Base-by-base conservation (phyloP, 2,113 vertebrate species). In the Oreochromis niloticus region DNA sequence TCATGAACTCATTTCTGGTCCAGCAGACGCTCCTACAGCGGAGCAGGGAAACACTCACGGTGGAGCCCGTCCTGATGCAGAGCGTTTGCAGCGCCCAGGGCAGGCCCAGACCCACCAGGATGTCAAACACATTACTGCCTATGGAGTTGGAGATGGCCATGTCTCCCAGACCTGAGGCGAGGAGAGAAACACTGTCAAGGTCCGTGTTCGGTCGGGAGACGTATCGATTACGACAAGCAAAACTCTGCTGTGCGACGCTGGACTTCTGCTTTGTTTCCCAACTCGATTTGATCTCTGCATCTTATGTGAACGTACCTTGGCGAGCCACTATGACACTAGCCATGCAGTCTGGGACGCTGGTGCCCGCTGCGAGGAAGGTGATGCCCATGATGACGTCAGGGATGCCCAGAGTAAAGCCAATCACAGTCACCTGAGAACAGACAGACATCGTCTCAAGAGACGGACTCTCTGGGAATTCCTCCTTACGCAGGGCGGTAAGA, bases 71-170 rank as follows among this genome's bases (percentile, higher is more conserved):
- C 97, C 6, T 1, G 88, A 99, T 97, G 91, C 97, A 97, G 84
- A 99, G 96, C 2, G 98, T 99, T 90, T 99, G 98, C 83, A 99
- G 92, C 3, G 96, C 92, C 98, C 98, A 99, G 0, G 98, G 98
- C 80, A 99, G 97, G 8, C 98, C 98, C 9, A 99, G 96, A 34
- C 98, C 98, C n/a, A 99, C 97, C 86, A 99, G 95, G 94, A 99
- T 99, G 95, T 99, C 98, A 92, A 99, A 99, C 68, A 99, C 98
- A 14, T 99, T 99, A 95, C 98, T 98, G 89, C 98, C 98, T 0
- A 99, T 99, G 89, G 98, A 99, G 95, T 99, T 99, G 66, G 98
- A 99, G 87, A 99, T 98, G 1, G 98, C 98, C 98, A 99, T 99
- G 89, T 99, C 98, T 12, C 98, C 98, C 97, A 99, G 95, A 89